Percentiles rank a stretch among this genome's conserved stretches.
phyloP scores from a whole-genome alignment of 2,113 vertebrate species.

The Mus pahari region DNA sequence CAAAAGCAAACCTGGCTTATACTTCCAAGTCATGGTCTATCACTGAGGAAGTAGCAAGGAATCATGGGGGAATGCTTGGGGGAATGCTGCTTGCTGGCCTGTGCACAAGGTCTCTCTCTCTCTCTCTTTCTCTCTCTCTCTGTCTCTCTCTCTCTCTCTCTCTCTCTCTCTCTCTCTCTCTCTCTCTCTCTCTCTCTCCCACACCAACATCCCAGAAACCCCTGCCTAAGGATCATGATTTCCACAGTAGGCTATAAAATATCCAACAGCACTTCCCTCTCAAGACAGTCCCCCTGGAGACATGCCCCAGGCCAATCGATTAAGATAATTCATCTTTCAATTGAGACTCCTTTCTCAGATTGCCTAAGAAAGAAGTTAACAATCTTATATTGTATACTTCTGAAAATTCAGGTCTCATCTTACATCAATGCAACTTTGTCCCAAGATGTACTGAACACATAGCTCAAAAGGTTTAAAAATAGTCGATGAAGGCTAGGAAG shows the following conservation, averaged over 20 bases:
- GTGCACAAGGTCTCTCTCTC: not conserved
- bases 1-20: not conserved
- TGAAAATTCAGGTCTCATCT: conserved; percentile 45
- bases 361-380: not conserved
- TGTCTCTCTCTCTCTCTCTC: too few species aligned
- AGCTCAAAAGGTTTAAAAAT: conserved; percentile 1
- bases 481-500: not conserved
- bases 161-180: too few species aligned
- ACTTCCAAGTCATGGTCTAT: not conserved
- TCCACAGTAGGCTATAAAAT: too few species aligned
- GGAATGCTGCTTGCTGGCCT: not conserved
- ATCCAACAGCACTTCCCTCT: not conserved
- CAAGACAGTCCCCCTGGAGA: not conserved
- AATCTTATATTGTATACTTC: not conserved
- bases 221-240: too few species aligned
- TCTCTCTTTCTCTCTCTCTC: too few species aligned
- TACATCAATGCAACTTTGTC: not conserved
- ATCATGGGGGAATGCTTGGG: not conserved
- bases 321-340: not conserved
- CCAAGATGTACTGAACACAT: not conserved
- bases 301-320: not conserved
- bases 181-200: not conserved
- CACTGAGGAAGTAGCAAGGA: not conserved
- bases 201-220: too few species aligned
- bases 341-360: not conserved